Evolutionary conservation across 2,113 vertebrate species (phyloP), one percentile per base, ranked within the genome.

Genomic region (Varanus salvator): DNA sequence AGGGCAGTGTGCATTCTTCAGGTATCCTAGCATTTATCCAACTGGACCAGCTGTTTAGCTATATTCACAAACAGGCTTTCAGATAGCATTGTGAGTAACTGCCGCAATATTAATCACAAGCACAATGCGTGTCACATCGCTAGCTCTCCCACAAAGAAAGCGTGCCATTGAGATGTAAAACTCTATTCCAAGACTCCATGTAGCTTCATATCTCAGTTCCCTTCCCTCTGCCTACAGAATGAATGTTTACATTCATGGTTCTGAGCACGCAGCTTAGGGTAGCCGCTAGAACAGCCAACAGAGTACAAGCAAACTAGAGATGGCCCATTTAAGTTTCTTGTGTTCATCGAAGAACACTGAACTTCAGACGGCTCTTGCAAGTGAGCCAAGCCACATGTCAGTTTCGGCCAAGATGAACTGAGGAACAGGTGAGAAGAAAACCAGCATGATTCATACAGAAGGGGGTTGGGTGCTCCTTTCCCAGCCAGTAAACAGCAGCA

Each of bases 41-140:
- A 75, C 83, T 90, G 82, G 57, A 50, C 88, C 17, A 27, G 57
- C 89, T 87, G 48, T 34, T 88, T 71, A 44, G 4, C 19, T 66
- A 25, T 38, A 92, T 90, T 89, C 89, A 50, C 89, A 91, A 90
- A 21, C n/a, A 78, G 27, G 4, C 9, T 94, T 78, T 1, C 82
- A 84, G 25, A 3, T 2, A 82, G 38, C 9, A 54, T 52, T 76
- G 23, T 52, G 60, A 12, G 68, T 54, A 31, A 54, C 29, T 52
- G n/a, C 57, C 31, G 15, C 23, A 74, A 64, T 44, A 48, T 83
- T 74, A 64, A 84, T 68, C 82, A 77, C 57, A 78, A 83, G 29
- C 27, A 15, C 34, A 44, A 1, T 57, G 60, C 76, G 75, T 0
- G 78, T 80, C 87, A 88, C 93, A 44, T 4, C 2, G 76, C 29